Conservation (phyloP, 2,797 vertebrate species). For the Bovichtus variegatus region DNA sequence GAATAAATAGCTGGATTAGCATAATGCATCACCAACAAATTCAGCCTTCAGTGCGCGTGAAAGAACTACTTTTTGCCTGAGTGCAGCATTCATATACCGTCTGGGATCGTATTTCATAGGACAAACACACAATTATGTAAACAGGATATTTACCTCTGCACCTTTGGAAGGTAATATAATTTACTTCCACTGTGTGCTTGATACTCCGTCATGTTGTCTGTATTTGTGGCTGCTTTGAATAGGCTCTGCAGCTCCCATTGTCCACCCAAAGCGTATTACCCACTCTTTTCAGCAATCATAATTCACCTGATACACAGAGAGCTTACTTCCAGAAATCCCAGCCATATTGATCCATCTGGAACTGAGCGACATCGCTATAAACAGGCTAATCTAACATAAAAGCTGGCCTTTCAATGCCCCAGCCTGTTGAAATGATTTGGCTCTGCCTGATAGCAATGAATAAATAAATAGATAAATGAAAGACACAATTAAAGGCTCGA, state of each 20-base stretch:
- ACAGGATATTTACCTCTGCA: slow-evolving; percentile 72
- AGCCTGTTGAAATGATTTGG: slow-evolving; percentile 76
- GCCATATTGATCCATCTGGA: slow-evolving; percentile 75
- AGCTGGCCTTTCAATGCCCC: slow-evolving; percentile 64
- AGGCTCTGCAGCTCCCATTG: slow-evolving; percentile 45
- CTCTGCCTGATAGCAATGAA: slow-evolving; percentile 78
- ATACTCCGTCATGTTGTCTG: slow-evolving; percentile 37
- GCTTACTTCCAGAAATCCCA: slow-evolving; percentile 69
- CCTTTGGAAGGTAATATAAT: slow-evolving; percentile 54
- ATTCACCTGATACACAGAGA: slow-evolving; percentile 63
- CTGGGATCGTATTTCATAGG: slow-evolving; percentile 61
- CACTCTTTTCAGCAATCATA: slow-evolving; percentile 67
- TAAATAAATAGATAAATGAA: slow-evolving; percentile 82
- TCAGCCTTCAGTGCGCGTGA: slow-evolving; percentile 52
- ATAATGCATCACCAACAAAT: slow-evolving; percentile 81
- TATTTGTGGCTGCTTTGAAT: slow-evolving; percentile 56
- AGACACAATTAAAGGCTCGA: slow-evolving; percentile 58
- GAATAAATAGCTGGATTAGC: slow-evolving; percentile 81
- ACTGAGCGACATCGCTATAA: slow-evolving; percentile 69
- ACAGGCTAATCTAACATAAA: slow-evolving; percentile 81
- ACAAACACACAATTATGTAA: slow-evolving; percentile 76
- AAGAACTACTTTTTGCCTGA: slow-evolving; percentile 54
- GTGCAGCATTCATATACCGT: slow-evolving; percentile 53
- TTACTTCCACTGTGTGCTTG: slow-evolving; percentile 37
- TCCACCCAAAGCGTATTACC: slow-evolving; percentile 62